These are phyloP conservation scores for Drosophila acutilabella DNA, from an alignment of 2,888 invertebrate genomes.

Conservation along the genomic window DNA sequence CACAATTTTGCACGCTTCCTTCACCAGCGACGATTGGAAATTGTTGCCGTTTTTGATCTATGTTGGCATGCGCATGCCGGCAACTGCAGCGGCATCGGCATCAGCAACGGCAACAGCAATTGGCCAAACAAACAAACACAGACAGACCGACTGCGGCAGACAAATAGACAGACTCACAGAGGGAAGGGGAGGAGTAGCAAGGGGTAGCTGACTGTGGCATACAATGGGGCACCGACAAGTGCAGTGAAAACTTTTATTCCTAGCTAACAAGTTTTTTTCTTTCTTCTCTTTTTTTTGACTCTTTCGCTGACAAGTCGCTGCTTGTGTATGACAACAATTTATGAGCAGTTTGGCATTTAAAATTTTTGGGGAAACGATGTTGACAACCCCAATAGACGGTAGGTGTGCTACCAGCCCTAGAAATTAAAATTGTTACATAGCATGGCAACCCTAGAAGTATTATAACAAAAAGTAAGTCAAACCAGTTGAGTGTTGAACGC, in stretches of 20 bases:
- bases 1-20: slow-evolving; percentile 71
- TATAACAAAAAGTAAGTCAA: too few relatives aligned
- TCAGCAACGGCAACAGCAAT: slow-evolving; percentile 69
- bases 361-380: slow-evolving; percentile 44
- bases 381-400: slow-evolving; percentile 14
- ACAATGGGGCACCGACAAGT: slow-evolving; percentile 69
- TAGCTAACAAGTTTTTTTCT: slow-evolving; percentile 62
- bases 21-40: slow-evolving; percentile 63
- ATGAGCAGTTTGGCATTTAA: slow-evolving; percentile 67
- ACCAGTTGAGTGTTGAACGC: too few relatives aligned
- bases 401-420: not conserved
- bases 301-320: slow-evolving; percentile 29
- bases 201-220: slow-evolving; percentile 19
- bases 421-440: not conserved
- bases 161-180: slow-evolving; percentile 25
- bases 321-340: slow-evolving; percentile 64
- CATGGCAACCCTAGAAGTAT: not conserved
- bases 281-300: slow-evolving; percentile 15
- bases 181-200: not conserved
- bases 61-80: slow-evolving; percentile 75
- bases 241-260: slow-evolving; percentile 70
- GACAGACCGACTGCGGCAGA: slow-evolving; percentile 15
- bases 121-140: slow-evolving; percentile 58
- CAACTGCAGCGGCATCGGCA: slow-evolving; percentile 64
- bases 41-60: slow-evolving; percentile 75